Evolutionary conservation across 2,113 vertebrate species (phyloP).

Genomic region (Platycercus adscitus): DNA sequence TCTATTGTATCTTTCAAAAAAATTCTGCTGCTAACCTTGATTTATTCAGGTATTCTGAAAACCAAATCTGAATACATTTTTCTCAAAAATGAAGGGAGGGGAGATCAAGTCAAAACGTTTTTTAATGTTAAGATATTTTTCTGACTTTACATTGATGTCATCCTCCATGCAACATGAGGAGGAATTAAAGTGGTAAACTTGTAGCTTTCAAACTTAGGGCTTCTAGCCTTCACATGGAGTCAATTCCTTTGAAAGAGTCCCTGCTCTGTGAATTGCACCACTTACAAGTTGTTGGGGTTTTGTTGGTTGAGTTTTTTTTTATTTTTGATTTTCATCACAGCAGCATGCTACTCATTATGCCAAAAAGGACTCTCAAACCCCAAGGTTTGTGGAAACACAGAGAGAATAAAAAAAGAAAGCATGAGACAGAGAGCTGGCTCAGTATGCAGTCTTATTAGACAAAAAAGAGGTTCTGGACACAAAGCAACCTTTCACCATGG

Average conservation of each 20-base stretch:
- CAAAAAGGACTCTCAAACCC: slow-evolving; percentile 40
- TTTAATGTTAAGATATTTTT: not conserved
- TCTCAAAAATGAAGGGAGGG: not conserved
- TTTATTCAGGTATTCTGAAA: slow-evolving; percentile 29
- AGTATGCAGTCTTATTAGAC: slow-evolving; percentile 37
- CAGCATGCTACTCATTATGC: slow-evolving; percentile 37
- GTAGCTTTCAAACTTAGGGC: slow-evolving; percentile 51
- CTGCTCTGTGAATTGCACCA: slow-evolving; percentile 30
- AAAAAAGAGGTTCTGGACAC: slow-evolving; percentile 40
- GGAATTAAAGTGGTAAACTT: slow-evolving; percentile 52
- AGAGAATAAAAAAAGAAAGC: slow-evolving; percentile 46
- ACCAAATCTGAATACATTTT: slow-evolving; percentile 6
- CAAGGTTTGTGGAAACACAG: slow-evolving; percentile 38
- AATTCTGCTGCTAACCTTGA: slow-evolving; percentile 39
- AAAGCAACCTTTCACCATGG: slow-evolving; percentile 34
- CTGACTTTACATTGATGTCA: slow-evolving; percentile 39
- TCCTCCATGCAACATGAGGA: slow-evolving; percentile 28
- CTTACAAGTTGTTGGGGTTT: not conserved
- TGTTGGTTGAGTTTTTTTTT: not conserved
- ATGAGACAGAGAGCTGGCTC: slow-evolving; percentile 36
- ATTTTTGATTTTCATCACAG: slow-evolving; percentile 53
- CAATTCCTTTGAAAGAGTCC: slow-evolving; percentile 46
- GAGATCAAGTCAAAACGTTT: slow-evolving; percentile 1
- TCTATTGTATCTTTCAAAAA: slow-evolving; percentile 53
- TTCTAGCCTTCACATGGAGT: slow-evolving; percentile 18